Percentiles rank a stretch among this genome's conserved stretches.
Conservation (phyloP, 2,113 vertebrate species). For the Mustela lutreola region DNA sequence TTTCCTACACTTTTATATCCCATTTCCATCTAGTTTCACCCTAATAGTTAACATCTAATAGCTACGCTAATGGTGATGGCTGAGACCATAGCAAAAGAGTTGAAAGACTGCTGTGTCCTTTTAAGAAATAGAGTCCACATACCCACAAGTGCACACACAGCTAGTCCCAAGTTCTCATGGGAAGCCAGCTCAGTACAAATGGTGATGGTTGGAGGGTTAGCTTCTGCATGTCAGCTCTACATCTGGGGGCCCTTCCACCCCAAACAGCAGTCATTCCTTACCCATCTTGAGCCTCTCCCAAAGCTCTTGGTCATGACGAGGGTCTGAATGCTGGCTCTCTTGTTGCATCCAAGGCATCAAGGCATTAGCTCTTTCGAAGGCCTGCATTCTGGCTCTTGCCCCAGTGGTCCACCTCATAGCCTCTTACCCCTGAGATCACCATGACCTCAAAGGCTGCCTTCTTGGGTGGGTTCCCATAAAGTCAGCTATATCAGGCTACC, state of each 20-base stretch:
- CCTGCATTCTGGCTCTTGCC: neutral
- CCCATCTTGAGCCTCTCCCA: neutral
- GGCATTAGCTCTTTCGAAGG: neutral
- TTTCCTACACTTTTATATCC: neutral
- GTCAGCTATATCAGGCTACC: neutral
- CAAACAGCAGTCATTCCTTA: neutral
- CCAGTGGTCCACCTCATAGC: neutral
- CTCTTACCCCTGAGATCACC: neutral
- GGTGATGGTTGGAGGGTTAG: neutral
- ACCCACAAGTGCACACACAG: too few species aligned
- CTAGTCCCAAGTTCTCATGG: neutral
- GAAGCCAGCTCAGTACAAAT: neutral
- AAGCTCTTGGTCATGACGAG: neutral
- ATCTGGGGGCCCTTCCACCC: neutral
- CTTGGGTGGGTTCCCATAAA: neutral
- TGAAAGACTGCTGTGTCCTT: neutral
- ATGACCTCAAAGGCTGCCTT: fast-evolving
- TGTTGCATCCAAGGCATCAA: fast-evolving
- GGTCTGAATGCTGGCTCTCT: neutral
- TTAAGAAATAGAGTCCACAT: neutral
- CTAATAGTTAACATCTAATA: neutral
- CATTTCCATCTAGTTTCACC: neutral
- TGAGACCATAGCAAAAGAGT: neutral
- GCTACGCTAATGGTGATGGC: neutral
- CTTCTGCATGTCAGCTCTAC: fast-evolving